Conservation (phyloP, 1,140 invertebrate species). For the Andrena cerasifolii region DNA sequence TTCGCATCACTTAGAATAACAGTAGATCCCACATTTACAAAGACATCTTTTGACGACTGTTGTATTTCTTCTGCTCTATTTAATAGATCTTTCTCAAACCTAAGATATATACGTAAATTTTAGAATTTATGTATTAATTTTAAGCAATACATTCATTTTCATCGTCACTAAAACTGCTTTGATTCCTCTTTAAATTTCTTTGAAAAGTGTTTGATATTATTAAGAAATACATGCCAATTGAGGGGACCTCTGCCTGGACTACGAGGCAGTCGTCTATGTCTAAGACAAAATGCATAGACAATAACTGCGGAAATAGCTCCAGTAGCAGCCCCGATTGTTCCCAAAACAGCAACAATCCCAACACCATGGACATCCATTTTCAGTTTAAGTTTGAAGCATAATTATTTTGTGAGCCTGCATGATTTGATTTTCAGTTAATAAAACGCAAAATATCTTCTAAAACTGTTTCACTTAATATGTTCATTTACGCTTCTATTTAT, state of each 20-base stretch:
- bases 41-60: conserved; percentile 59
- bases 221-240: conserved; percentile 65
- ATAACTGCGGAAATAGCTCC: conserved; percentile 73
- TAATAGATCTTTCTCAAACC: conserved; percentile 75
- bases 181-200: background rate
- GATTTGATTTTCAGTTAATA: background rate
- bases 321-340: conserved; percentile 72
- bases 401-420: background rate
- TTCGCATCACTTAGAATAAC: conserved; percentile 43
- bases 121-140: background rate
- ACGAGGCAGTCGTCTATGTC: conserved; percentile 63
- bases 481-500: background rate
- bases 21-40: conserved; percentile 59
- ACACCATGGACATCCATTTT: conserved; percentile 71
- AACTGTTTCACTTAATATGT: background rate
- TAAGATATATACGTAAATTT: conserved; percentile 29
- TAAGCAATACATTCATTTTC: background rate
- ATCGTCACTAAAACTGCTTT: no score
- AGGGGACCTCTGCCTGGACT: conserved; percentile 66
- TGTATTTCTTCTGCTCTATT: conserved; percentile 72
- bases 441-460: background rate
- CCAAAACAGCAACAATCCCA: conserved; percentile 70
- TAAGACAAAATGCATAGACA: conserved; percentile 72
- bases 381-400: conserved; percentile 4
- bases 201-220: conserved; percentile 1